Evolutionary conservation across 2,797 vertebrate species (phyloP).

Genomic region (Gymnoscopelus microlampas): DNA sequence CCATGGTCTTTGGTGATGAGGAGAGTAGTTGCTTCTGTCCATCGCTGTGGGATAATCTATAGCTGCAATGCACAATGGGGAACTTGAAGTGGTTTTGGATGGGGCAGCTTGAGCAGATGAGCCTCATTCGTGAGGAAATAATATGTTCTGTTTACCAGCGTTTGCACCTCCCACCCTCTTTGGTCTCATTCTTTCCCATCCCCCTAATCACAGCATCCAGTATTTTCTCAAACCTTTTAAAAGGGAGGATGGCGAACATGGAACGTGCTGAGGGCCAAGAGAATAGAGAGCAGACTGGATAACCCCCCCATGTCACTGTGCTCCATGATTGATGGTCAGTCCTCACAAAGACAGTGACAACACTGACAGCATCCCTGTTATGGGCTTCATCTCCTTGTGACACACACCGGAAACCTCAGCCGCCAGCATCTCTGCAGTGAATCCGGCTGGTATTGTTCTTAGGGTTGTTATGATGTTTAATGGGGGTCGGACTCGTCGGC

Average conservation of each 20-base stretch:
- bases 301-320: conserved; percentile 26
- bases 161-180: conserved; percentile 12
- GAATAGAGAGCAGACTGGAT: neutral
- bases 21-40: conserved; percentile 42
- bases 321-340: conserved; percentile 66
- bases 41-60: conserved; percentile 13
- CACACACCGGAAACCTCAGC: conserved; percentile 65
- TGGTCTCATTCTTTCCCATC: conserved; percentile 19
- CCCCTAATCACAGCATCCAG: conserved; percentile 41
- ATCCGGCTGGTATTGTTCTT: conserved; percentile 45
- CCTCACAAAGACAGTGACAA: conserved; percentile 52
- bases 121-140: conserved; percentile 60
- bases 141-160: conserved; percentile 35
- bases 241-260: conserved; percentile 37
- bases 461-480: conserved; percentile 61
- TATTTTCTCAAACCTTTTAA: conserved; percentile 39
- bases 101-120: conserved; percentile 39
- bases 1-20: conserved; percentile 58
- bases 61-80: conserved; percentile 62
- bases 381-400: conserved; percentile 34
- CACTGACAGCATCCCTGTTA: conserved; percentile 58
- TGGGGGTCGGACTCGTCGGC: conserved; percentile 56
- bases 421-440: conserved; percentile 50
- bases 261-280: conserved; percentile 18
- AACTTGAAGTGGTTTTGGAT: conserved; percentile 46